Evolutionary conservation across 2,888 invertebrate genomes (phyloP).

Genomic region (Carcina quercana): DNA sequence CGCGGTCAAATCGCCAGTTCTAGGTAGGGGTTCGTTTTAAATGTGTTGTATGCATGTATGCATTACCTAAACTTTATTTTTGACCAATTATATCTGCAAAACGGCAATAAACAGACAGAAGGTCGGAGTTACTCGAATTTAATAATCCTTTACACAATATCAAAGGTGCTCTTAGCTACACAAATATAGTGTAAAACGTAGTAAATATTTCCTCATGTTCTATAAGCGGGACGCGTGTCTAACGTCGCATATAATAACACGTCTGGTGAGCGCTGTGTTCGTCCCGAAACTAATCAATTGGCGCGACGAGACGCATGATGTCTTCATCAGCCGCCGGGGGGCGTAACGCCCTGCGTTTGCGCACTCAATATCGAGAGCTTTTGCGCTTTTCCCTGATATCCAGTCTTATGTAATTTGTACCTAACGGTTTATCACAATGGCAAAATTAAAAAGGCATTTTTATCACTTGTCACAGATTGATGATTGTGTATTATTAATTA

Average conservation of each 20-base stretch:
- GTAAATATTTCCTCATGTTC: slow-evolving; percentile 9
- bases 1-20: no score
- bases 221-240: slow-evolving; percentile 55
- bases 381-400: slow-evolving; percentile 15
- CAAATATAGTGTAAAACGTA: background rate
- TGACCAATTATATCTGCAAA: no score
- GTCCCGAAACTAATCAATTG: slow-evolving; percentile 73
- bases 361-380: slow-evolving; percentile 21
- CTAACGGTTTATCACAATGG: background rate
- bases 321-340: slow-evolving; percentile 69
- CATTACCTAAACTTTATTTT: no score
- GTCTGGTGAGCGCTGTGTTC: slow-evolving; percentile 44
- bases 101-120: no score
- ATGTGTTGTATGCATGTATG: no score
- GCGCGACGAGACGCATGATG: slow-evolving; percentile 57
- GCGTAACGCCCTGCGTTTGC: slow-evolving; percentile 62
- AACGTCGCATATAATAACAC: slow-evolving; percentile 68
- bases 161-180: no score
- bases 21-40: no score
- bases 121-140: no score
- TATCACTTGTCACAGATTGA: no score
- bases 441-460: background rate
- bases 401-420: slow-evolving; percentile 14
- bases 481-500: no score
- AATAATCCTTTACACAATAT: no score